phyloP scores from a whole-genome alignment of 2,888 invertebrate genomes.

The Epistrophe grossulariae region DNA sequence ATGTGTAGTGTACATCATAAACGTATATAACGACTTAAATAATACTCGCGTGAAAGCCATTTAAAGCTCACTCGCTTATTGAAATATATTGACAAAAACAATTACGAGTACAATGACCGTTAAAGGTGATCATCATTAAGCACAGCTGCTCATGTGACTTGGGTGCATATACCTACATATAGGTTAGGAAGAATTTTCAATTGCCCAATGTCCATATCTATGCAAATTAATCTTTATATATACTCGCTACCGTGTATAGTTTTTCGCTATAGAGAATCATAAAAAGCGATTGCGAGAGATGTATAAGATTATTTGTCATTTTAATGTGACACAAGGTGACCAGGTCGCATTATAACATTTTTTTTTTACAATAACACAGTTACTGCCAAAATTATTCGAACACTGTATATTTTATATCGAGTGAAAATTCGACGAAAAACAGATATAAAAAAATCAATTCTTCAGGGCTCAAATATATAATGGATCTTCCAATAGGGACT shows the following conservation, averaged over 20 bases:
- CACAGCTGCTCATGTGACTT: slow-evolving; percentile 8
- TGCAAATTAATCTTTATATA: background rate
- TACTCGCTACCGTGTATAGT: too few species aligned
- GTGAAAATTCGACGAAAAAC: background rate
- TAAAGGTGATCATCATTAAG: slow-evolving; percentile 13
- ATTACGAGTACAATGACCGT: slow-evolving; percentile 44
- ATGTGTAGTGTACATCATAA: background rate
- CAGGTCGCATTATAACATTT: background rate
- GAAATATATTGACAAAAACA: slow-evolving; percentile 56
- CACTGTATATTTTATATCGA: background rate
- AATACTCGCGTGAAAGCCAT: background rate
- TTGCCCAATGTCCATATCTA: background rate
- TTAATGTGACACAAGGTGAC: slow-evolving; percentile 44
- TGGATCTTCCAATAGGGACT: too few species aligned
- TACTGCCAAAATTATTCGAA: background rate
- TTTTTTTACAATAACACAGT: background rate
- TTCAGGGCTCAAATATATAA: too few species aligned
- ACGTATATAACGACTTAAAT: background rate
- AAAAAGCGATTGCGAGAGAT: slow-evolving; percentile 12
- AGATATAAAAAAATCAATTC: too few species aligned
- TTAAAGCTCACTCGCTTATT: slow-evolving; percentile 17
- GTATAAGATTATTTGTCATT: slow-evolving; percentile 42
- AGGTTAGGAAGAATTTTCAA: background rate
- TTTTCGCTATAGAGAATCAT: slow-evolving; percentile 6
- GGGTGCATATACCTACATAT: background rate